Conservation (phyloP, 2,113 vertebrate species). For the Urocitellus parryii region DNA sequence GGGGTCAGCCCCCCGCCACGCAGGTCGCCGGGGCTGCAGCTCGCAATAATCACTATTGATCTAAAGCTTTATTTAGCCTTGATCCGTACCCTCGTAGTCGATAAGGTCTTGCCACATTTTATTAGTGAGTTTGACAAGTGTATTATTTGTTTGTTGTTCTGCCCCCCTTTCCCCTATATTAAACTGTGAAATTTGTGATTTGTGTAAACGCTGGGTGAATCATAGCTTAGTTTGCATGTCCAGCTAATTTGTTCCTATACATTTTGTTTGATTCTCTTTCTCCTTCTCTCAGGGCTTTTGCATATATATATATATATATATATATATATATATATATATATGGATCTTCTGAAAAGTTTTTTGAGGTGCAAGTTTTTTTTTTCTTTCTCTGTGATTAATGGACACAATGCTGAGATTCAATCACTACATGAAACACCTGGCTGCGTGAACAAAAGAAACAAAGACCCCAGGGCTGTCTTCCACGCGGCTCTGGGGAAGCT, state of each 20-base stretch:
- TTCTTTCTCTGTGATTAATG: conserved; percentile 83
- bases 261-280: conserved; percentile 89
- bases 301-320: conserved; percentile 81
- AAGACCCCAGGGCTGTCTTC: conserved; percentile 59
- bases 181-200: conserved; percentile 98
- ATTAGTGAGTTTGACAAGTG: conserved; percentile 90
- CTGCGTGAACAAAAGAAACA: conserved; percentile 90
- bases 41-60: conserved; percentile 95
- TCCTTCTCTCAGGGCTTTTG: conserved; percentile 98
- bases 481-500: conserved; percentile 76
- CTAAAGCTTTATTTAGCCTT: conserved; percentile 96
- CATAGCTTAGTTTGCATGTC: conserved; percentile 98
- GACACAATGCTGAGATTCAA: conserved; percentile 90
- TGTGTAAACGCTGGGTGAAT: conserved; percentile 97
- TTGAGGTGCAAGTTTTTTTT: conserved; percentile 89
- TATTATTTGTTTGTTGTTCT: conserved; percentile 85
- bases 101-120: conserved; percentile 90
- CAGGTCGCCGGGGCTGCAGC: conserved; percentile 85
- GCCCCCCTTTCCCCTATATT: conserved; percentile 86
- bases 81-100: conserved; percentile 89
- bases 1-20: conserved; percentile 81
- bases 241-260: conserved; percentile 92
- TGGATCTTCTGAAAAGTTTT: conserved; percentile 90
- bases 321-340: conserved; percentile 75
- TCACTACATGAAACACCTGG: conserved; percentile 98